A percentile compares a stretch with the other conserved stretches of the same genome.
These are phyloP conservation scores for Bombus waltoni DNA, from an alignment of 1,140 invertebrate species.

Conservation along the genomic window DNA sequence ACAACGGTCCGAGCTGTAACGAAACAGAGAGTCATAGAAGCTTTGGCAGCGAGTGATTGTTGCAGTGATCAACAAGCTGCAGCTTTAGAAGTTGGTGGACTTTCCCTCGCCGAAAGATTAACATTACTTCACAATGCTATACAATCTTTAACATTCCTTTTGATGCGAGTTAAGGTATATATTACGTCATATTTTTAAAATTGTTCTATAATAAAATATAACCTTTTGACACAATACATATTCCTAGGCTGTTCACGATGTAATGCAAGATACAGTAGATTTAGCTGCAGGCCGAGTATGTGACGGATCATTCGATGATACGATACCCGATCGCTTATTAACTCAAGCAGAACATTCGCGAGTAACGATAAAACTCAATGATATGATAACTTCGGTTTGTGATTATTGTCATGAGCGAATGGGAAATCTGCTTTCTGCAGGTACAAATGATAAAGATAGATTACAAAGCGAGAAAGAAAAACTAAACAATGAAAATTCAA, in stretches of 20 bases:
- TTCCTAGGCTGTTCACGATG: constrained; percentile 86
- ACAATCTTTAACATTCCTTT: constrained; percentile 81
- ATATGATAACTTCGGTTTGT: constrained; percentile 90
- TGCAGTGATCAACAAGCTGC: constrained; percentile 82
- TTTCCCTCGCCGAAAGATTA: constrained; percentile 91
- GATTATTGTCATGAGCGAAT: constrained; percentile 96
- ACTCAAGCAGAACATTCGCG: constrained; percentile 87
- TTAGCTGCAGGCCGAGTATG: constrained; percentile 83
- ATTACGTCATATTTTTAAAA: too few relatives aligned
- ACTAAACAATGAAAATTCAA: constrained; percentile 61
- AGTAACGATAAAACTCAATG: constrained; percentile 88
- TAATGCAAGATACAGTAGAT: constrained; percentile 87
- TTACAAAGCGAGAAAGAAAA: constrained; percentile 76
- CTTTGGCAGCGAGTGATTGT: constrained; percentile 87
- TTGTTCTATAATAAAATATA: background rate
- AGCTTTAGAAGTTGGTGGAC: constrained; percentile 79
- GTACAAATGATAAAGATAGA: constrained; percentile 87
- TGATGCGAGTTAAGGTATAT: constrained; percentile 86
- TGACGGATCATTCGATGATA: constrained; percentile 73
- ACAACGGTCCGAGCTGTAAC: constrained; percentile 94
- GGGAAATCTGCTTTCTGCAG: constrained; percentile 91
- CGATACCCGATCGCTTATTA: constrained; percentile 87
- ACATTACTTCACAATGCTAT: constrained; percentile 90
- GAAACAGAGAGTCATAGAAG: constrained; percentile 94
- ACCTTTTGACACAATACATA: constrained; percentile 30